Percentiles rank a stretch among this genome's conserved stretches.
These are phyloP conservation scores for Danionella cerebrum DNA, from an alignment of 2,113 vertebrate species.

Conservation along the genomic window DNA sequence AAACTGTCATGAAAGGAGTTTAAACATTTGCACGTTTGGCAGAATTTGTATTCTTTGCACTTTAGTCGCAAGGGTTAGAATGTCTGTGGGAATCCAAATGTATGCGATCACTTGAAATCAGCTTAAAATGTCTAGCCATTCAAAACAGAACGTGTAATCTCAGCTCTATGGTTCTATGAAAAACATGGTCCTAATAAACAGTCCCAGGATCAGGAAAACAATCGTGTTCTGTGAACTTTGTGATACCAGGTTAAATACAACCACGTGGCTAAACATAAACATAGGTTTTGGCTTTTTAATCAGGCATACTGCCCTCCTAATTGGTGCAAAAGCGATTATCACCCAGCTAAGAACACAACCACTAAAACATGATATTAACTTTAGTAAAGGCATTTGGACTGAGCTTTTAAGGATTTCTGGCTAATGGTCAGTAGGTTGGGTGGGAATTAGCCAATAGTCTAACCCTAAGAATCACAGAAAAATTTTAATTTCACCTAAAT, in stretches of 20 bases:
- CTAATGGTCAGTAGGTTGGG: background rate
- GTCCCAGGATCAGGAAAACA: background rate
- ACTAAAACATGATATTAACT: background rate
- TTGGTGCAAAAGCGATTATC: background rate
- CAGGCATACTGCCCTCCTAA: background rate
- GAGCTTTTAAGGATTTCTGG: background rate
- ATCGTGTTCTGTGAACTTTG: background rate
- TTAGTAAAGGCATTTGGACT: background rate
- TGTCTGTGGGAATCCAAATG: background rate
- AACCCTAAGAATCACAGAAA: too few species aligned
- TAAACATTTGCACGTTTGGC: too few species aligned
- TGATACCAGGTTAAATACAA: background rate
- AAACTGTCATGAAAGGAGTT: background rate
- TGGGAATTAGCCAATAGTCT: too few species aligned
- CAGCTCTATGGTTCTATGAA: background rate
- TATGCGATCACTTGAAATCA: background rate
- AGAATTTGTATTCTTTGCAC: too few species aligned
- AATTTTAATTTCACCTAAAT: too few species aligned
- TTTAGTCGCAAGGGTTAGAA: background rate
- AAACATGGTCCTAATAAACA: background rate
- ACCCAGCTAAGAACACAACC: background rate
- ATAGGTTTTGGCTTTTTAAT: background rate
- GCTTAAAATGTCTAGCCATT: background rate
- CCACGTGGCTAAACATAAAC: background rate
- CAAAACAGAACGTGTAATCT: background rate